Conservation (phyloP, 2,888 invertebrate genomes). For the Spialia ferax region DNA sequence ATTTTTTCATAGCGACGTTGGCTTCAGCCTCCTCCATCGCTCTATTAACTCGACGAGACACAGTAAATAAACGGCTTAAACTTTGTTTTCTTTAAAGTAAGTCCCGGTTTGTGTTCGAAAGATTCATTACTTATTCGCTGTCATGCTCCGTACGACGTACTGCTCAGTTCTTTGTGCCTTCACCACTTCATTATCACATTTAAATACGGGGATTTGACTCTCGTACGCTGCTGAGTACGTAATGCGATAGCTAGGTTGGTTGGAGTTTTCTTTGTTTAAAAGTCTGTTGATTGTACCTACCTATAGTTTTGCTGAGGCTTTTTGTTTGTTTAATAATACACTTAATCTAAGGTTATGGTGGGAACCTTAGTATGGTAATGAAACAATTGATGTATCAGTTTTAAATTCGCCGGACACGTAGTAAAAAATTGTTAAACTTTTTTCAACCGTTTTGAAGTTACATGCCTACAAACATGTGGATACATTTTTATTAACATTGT, state of each 20-base stretch:
- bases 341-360: too few species aligned
- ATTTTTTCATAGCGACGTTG: neutral
- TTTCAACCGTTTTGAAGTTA: too few species aligned
- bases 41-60: neutral
- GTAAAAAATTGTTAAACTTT: too few species aligned
- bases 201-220: neutral
- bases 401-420: too few species aligned
- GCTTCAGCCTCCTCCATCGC: neutral
- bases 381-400: too few species aligned
- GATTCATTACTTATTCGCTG: constrained; percentile 73
- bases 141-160: constrained; percentile 66
- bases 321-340: too few species aligned
- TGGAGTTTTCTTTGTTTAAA: neutral
- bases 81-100: constrained; percentile 3
- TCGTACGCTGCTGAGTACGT: neutral
- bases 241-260: neutral
- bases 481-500: too few species aligned
- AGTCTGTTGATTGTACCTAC: too few species aligned
- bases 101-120: constrained; percentile 39
- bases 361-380: too few species aligned
- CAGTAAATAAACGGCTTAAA: constrained; percentile 7
- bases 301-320: too few species aligned
- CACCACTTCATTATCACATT: constrained; percentile 7
- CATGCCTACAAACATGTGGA: too few species aligned
- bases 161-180: constrained; percentile 38